Conservation (phyloP, 2,888 invertebrate species). For the Diaperis boleti region DNA sequence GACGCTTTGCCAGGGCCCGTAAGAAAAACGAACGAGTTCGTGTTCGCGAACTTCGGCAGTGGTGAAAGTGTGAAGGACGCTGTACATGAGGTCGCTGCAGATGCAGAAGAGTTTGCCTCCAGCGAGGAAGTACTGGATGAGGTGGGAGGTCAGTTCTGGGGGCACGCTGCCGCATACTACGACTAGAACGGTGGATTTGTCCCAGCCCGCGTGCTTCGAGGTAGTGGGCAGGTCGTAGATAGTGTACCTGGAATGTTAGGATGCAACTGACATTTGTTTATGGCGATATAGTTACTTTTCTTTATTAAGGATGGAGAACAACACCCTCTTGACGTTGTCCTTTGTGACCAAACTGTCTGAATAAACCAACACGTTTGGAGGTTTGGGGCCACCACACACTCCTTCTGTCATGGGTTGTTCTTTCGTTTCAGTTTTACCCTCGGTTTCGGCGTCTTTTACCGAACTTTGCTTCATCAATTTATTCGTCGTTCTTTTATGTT, state of each 20-base stretch:
- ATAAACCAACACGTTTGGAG: slow-evolving; percentile 85
- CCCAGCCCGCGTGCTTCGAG: slow-evolving; percentile 56
- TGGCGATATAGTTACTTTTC: slow-evolving; percentile 72
- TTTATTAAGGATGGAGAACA: slow-evolving; percentile 77
- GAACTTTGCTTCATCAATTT: slow-evolving; percentile 46
- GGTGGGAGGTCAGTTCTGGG: slow-evolving; percentile 73
- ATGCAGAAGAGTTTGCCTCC: slow-evolving; percentile 83
- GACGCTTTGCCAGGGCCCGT: slow-evolving; percentile 85
- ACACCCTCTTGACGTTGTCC: slow-evolving; percentile 79
- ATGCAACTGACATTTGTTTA: neutral
- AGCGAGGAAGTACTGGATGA: slow-evolving; percentile 78
- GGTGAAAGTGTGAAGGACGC: slow-evolving; percentile 83
- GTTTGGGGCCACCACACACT: slow-evolving; percentile 69
- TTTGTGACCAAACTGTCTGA: slow-evolving; percentile 82
- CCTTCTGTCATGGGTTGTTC: neutral
- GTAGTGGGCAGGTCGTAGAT: slow-evolving; percentile 71
- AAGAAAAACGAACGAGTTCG: slow-evolving; percentile 86
- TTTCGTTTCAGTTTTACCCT: slow-evolving; percentile 40
- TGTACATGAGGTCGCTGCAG: slow-evolving; percentile 84
- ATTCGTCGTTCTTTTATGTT: slow-evolving; percentile 44
- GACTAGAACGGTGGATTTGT: slow-evolving; percentile 68
- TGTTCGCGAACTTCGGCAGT: slow-evolving; percentile 88
- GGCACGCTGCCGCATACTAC: slow-evolving; percentile 84
- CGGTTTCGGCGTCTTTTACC: slow-evolving; percentile 46
- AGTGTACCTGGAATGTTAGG: slow-evolving; percentile 68